Evolutionary conservation across 2,113 vertebrate genomes (phyloP), one percentile per base, ranked within the genome.

Genomic region (Sinocyclocheilus rhinocerous): DNA sequence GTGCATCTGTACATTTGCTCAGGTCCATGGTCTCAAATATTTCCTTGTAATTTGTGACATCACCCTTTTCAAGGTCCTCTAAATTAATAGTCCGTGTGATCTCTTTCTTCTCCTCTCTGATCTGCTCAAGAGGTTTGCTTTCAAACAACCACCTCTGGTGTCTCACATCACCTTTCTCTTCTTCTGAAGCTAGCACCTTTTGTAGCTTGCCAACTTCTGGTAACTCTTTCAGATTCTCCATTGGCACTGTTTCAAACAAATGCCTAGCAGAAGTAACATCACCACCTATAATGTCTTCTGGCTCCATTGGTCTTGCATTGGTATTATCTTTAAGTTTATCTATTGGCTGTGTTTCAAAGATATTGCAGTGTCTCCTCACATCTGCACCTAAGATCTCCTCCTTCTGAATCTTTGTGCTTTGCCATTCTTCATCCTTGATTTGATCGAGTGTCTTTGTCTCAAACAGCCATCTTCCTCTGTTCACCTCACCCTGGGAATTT

Each of bases 141-240:
- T 98, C 97, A 91, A 98, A 98, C 83, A 97, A 87, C 96, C 96
- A 97, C 90, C 93, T 97, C 24, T 97, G 97, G 89, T 97, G 97
- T 65, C 94, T 95, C 73, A 98, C 97, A 18, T 98, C 96, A 0
- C 97, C 97, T 76, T 95, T 97, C 91, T 98, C 97, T 85, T 98
- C 96, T 55, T 97, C 95, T 20, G 95, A 95, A 7, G 96, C 92
- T 13, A 93, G 88, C 69, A 93, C 92, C 91, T 95, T 97, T 90
- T 95, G 88, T 72, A 98, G 95, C 89, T 95, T 97, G 29, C 95
- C 96, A 45, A 96, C 92, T 86, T 97, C 95, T 4, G 89, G 84
- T 83, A 95, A 95, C n/a, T 97, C 96, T 90, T 96, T 97, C 80
- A 97, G 93, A 88, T 95, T 93, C 86, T 97, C 96, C 90, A 97